phyloP scores from a whole-genome alignment of 2,113 vertebrate species.

The Micromys minutus region DNA sequence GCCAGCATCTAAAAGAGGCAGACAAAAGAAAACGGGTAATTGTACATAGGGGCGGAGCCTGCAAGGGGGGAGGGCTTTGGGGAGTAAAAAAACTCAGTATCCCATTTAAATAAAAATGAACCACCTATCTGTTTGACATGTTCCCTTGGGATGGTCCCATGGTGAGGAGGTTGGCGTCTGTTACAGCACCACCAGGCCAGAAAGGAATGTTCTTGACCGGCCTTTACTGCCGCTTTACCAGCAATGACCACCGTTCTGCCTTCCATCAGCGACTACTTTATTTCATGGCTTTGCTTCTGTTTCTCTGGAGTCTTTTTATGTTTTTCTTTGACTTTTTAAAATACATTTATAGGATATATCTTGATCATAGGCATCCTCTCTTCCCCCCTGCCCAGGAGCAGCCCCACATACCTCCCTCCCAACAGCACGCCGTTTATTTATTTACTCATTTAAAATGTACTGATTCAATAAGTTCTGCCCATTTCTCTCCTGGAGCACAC shows the following conservation, averaged over 20 bases:
- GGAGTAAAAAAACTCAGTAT: background rate
- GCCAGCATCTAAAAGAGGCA: background rate
- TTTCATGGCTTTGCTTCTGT: background rate
- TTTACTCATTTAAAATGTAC: background rate
- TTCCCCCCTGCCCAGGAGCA: background rate
- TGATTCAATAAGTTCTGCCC: background rate
- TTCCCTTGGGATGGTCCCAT: background rate
- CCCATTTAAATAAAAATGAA: background rate
- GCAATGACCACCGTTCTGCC: background rate
- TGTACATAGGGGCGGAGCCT: background rate
- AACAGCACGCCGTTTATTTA: background rate
- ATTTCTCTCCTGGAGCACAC: background rate
- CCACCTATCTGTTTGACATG: background rate
- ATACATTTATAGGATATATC: background rate
- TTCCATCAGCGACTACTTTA: background rate
- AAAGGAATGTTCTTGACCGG: background rate
- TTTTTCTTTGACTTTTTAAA: background rate
- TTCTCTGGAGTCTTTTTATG: background rate
- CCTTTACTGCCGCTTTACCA: too few species aligned
- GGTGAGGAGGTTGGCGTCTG: background rate
- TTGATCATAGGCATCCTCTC: background rate
- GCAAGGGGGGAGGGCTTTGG: background rate
- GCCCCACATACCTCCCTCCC: background rate
- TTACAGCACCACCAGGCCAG: background rate
- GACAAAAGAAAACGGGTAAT: background rate